These are phyloP conservation scores for Panzeria rudis DNA, from an alignment of 2,888 invertebrate genomes.

Conservation along the genomic window DNA sequence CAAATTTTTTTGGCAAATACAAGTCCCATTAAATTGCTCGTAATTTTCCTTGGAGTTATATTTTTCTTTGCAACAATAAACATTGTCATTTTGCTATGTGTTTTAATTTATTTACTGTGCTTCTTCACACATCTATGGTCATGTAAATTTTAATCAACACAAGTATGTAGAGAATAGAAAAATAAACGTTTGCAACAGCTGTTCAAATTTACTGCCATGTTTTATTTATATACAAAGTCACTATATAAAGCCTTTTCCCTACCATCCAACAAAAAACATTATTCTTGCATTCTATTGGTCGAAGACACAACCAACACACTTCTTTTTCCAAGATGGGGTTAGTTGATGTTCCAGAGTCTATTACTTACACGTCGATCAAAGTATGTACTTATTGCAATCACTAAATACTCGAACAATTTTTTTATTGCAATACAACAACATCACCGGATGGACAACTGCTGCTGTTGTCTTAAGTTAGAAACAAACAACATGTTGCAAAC, in stretches of 20 bases:
- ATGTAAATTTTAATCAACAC: constrained; percentile 54
- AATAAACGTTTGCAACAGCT: constrained; percentile 6
- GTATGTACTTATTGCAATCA: constrained; percentile 46
- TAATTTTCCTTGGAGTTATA: no score
- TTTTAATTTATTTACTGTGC: constrained; percentile 40
- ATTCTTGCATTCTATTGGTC: constrained; percentile 3
- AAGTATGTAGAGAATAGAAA: constrained; percentile 27
- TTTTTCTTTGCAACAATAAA: not conserved
- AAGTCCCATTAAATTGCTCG: no score
- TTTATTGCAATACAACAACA: constrained; percentile 25
- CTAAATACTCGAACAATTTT: constrained; percentile 27
- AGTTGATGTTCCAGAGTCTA: constrained; percentile 42
- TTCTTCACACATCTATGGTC: constrained; percentile 3
- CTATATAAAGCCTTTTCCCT: not conserved
- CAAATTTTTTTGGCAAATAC: no score
- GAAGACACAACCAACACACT: not conserved
- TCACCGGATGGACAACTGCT: constrained; percentile 18
- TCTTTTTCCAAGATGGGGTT: constrained; percentile 7
- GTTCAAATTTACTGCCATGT: constrained; percentile 24
- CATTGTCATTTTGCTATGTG: not conserved
- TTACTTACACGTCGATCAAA: constrained; percentile 58
- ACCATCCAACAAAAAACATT: constrained; percentile 3
- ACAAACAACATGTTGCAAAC: constrained; percentile 51
- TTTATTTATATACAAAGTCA: constrained; percentile 1
- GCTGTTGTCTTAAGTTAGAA: constrained; percentile 18